These are phyloP conservation scores for Sphaerodactylus townsendi DNA, from an alignment of 2,113 vertebrate species.

Conservation along the genomic window DNA sequence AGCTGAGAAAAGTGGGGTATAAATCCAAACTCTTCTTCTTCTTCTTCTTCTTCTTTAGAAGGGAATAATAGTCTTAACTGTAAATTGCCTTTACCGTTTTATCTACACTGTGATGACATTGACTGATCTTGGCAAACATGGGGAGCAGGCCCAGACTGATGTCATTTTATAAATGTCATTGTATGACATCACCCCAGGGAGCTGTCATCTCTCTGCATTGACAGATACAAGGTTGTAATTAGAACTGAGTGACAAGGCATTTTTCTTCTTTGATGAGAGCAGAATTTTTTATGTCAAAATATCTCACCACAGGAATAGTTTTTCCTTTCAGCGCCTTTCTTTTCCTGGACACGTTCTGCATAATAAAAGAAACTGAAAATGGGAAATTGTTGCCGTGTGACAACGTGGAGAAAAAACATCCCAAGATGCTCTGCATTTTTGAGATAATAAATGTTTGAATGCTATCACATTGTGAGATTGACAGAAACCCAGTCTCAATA, in stretches of 20 bases:
- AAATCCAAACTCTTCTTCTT: too few relatives aligned
- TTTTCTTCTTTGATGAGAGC: slow-evolving; percentile 68
- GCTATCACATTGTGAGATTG: slow-evolving; percentile 54
- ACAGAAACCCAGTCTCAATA: slow-evolving; percentile 31
- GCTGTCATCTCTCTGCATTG: slow-evolving; percentile 40
- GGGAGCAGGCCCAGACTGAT: slow-evolving; percentile 17
- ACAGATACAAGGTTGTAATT: slow-evolving; percentile 63
- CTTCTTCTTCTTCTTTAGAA: too few relatives aligned
- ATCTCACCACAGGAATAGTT: slow-evolving; percentile 63
- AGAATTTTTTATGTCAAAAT: slow-evolving; percentile 73
- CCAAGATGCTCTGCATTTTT: slow-evolving; percentile 49
- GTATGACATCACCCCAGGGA: slow-evolving; percentile 54
- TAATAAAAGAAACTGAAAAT: slow-evolving; percentile 43
- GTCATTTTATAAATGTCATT: slow-evolving; percentile 47
- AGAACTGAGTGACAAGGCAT: slow-evolving; percentile 69
- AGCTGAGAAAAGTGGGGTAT: too few relatives aligned
- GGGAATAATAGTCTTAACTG: slow-evolving; percentile 30
- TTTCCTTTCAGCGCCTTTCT: slow-evolving; percentile 61
- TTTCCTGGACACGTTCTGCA: slow-evolving; percentile 64
- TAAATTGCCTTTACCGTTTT: slow-evolving; percentile 18
- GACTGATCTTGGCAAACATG: slow-evolving; percentile 30
- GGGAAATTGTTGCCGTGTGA: slow-evolving; percentile 66
- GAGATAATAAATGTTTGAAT: slow-evolving; percentile 54
- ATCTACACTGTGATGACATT: slow-evolving; percentile 4
- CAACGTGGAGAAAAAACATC: slow-evolving; percentile 19